A percentile compares a stretch with the other conserved stretches of the same genome.
These are phyloP conservation scores for Edolisoma coerulescens DNA, from an alignment of 2,113 vertebrate species.

Conservation along the genomic window DNA sequence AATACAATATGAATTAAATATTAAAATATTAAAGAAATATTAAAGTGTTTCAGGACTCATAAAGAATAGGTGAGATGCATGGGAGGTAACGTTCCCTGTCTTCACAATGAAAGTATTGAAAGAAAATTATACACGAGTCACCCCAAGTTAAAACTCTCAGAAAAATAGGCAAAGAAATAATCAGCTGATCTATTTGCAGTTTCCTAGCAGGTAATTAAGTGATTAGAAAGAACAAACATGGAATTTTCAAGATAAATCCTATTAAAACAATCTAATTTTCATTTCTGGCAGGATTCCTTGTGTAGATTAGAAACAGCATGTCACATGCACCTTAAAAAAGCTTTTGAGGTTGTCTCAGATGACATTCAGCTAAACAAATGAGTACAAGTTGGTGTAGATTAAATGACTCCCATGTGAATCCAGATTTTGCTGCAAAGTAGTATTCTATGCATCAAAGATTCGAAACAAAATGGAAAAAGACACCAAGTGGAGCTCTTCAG, in stretches of 20 bases:
- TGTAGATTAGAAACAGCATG: neutral
- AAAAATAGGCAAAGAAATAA: neutral
- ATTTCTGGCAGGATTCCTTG: neutral
- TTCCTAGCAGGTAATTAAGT: neutral
- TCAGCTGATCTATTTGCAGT: neutral
- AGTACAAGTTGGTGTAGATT: neutral
- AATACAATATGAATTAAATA: neutral
- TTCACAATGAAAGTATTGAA: neutral
- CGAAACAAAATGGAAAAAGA: neutral
- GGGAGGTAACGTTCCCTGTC: neutral
- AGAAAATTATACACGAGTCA: fast-evolving
- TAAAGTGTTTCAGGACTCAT: neutral
- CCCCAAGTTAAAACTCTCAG: neutral
- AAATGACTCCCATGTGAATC: neutral
- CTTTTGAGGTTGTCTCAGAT: neutral
- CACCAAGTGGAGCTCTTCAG: neutral
- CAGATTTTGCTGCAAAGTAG: neutral
- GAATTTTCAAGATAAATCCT: neutral
- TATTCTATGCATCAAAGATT: neutral
- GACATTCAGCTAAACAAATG: neutral
- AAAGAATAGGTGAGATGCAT: neutral
- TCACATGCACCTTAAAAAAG: neutral
- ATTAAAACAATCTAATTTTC: neutral
- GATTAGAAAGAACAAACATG: neutral
- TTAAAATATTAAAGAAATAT: neutral